These are phyloP conservation scores for Climacteris rufus DNA, from an alignment of 2,113 vertebrate species.

Conservation along the genomic window DNA sequence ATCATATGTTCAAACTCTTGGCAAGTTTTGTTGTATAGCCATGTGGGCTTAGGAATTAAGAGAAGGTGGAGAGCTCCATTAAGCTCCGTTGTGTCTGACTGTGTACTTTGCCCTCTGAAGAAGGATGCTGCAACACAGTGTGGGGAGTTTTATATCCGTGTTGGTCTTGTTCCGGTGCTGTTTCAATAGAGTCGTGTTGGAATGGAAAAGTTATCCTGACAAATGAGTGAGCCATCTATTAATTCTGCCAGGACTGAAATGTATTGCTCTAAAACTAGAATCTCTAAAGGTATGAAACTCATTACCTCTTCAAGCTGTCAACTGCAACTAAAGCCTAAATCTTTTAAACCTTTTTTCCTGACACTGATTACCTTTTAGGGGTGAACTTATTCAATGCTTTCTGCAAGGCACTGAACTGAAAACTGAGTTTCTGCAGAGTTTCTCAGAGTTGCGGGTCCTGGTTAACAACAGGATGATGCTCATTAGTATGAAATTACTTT, in stretches of 20 bases:
- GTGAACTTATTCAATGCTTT: not conserved
- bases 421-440: not conserved
- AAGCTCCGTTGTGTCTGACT: not conserved
- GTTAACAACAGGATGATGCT: not conserved
- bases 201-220: not conserved
- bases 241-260: not conserved
- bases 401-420: not conserved
- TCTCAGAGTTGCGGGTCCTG: not conserved
- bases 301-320: not conserved
- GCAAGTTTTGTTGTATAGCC: not conserved
- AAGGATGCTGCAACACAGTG: not conserved
- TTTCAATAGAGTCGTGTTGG: rapidly evolving
- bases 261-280: not conserved
- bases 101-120: not conserved
- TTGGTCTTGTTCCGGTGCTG: not conserved
- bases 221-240: not conserved
- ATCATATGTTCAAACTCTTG: not conserved
- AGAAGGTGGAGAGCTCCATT: not conserved
- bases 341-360: not conserved
- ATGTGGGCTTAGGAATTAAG: not conserved
- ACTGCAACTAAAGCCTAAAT: not conserved
- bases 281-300: not conserved
- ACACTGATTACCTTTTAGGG: not conserved
- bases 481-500: not conserved
- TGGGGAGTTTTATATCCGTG: rapidly evolving